Evolutionary conservation across 2,113 vertebrate species (phyloP).

Genomic region (Potamarius usumacintae): DNA sequence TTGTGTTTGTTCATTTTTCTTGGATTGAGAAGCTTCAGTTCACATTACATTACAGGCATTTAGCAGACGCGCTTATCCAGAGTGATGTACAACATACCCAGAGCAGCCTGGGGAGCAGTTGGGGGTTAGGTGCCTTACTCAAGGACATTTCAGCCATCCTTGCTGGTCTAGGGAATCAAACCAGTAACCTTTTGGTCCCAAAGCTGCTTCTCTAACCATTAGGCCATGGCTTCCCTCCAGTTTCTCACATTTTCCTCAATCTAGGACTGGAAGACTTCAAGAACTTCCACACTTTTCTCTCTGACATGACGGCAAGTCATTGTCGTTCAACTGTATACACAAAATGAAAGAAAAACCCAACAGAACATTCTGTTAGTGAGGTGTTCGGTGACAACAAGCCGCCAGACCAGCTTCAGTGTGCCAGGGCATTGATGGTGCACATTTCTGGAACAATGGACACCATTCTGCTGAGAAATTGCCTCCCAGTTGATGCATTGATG

Average conservation of each 20-base stretch:
- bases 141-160: no score
- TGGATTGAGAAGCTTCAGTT: not conserved
- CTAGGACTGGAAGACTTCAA: constrained; percentile 2
- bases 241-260: constrained; percentile 5
- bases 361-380: not conserved
- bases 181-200: no score
- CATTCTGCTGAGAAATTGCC: not conserved
- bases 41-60: no score
- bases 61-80: no score
- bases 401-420: not conserved
- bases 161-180: no score
- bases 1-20: constrained; percentile 3
- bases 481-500: not conserved
- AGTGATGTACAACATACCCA: no score
- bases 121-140: no score
- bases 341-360: not conserved
- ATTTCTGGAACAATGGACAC: not conserved
- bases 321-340: not conserved
- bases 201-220: no score
- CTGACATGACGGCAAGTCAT: not conserved
- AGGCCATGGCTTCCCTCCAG: no score
- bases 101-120: no score
- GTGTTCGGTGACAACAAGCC: not conserved
- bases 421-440: not conserved
- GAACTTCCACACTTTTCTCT: not conserved